Evolutionary conservation across 2,113 vertebrate genomes (phyloP), one percentile per base, ranked within the genome.

Genomic region (Sapajus apella): DNA sequence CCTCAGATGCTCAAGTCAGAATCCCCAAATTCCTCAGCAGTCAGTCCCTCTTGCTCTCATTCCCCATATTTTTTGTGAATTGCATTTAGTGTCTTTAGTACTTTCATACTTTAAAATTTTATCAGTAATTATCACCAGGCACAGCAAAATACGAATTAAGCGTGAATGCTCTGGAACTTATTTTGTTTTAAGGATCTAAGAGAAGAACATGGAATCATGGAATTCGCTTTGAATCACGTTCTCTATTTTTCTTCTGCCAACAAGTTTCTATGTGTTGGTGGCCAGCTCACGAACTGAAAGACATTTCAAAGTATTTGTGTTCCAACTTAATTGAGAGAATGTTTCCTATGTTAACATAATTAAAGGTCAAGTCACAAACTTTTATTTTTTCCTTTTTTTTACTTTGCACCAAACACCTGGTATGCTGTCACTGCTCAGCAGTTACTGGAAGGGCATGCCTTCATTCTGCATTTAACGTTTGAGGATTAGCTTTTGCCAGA

Each of bases 171-270:
- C 72, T 86, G 73, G 52, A 93, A 93, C 52, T 94, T 72, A 47
- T 27, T 94, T 81, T 90, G 30, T 68, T 30, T 2, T n/a, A 81
- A 45, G 25, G 55, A 25, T 56, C 13, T 18, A 45, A 79, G 55
- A 52, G 21, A 55, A 84, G 32, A 72, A 79, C 25, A 73, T n/a
- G 58, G 11, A 66, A 58, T 47, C 52, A 50, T 30, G 25, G 61
- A 93, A 92, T 83, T 50, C 40, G 92, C 43, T 89, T 85, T 92
- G 83, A 96, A 45, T 96, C n/a, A 32, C 13, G 0, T 80, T 79
- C 52, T 92, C 40, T 61, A 5, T 47, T 87, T 95, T 95, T 30
- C 86, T 92, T 70, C n/a, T 96, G 90, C 55, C 93, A 95, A 25
- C 25, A 76, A 85, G 35, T 88, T 61, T 92, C 45, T 85, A 11